phyloP scores from a whole-genome alignment of 2,113 vertebrate genomes.

The Rhinichthys klamathensis region DNA sequence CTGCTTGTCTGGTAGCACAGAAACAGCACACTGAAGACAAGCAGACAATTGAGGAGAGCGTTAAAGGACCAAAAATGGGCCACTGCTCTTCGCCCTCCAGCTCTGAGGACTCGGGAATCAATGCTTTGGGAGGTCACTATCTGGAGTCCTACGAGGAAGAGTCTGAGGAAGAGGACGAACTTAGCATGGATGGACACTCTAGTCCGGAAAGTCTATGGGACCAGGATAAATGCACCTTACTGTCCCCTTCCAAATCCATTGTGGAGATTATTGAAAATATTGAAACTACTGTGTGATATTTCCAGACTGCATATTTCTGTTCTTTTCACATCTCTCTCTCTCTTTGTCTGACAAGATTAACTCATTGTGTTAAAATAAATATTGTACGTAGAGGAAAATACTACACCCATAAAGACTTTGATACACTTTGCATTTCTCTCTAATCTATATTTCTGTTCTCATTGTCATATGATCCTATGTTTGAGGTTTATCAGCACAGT shows the following conservation, averaged over 20 bases:
- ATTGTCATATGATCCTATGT: background rate
- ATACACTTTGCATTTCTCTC: conserved; percentile 7
- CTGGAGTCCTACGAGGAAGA: conserved; percentile 94
- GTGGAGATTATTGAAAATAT: conserved; percentile 98
- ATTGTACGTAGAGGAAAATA: conserved; percentile 19
- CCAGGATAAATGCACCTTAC: conserved; percentile 87
- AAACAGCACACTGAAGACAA: conserved; percentile 59
- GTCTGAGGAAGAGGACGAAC: conserved; percentile 83
- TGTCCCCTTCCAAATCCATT: conserved; percentile 91
- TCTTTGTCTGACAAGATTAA: conserved; percentile 4
- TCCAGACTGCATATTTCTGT: conserved; percentile 23
- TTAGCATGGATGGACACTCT: conserved; percentile 85
- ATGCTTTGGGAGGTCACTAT: conserved; percentile 89
- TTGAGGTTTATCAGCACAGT: background rate
- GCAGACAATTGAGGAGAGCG: conserved; percentile 72
- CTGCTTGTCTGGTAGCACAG: conserved; percentile 37
- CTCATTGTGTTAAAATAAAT: background rate
- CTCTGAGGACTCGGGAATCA: conserved; percentile 98
- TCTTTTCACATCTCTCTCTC: background rate
- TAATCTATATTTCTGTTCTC: background rate
- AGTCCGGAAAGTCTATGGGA: conserved; percentile 93
- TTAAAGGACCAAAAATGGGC: conserved; percentile 86
- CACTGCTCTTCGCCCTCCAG: conserved; percentile 95
- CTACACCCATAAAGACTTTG: conserved; percentile 3
- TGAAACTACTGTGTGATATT: conserved; percentile 92